phyloP scores from a whole-genome alignment of 2,797 vertebrate species.

The Lagocephalus sceleratus region DNA sequence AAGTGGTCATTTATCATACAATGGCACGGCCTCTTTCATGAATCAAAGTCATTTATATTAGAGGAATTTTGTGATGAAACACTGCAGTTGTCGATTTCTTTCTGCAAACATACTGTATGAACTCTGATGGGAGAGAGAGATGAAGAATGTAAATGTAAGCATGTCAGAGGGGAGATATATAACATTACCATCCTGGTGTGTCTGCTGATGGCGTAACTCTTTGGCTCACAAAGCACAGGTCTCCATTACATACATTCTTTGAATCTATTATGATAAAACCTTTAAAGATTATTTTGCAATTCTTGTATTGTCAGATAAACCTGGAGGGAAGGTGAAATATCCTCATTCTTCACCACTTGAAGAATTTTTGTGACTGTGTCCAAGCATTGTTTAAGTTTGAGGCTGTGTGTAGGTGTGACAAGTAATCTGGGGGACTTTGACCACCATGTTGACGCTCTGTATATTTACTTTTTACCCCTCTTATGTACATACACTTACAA shows the following conservation, averaged over 20 bases:
- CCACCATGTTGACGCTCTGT: no score
- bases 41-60: conserved; percentile 56
- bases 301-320: no score
- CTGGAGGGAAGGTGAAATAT: no score
- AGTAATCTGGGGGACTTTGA: no score
- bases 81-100: conserved; percentile 44
- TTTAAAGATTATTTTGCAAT: no score
- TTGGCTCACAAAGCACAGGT: conserved; percentile 18
- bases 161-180: conserved; percentile 7
- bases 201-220: conserved; percentile 13
- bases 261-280: not conserved
- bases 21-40: conserved; percentile 48
- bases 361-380: no score
- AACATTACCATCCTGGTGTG: not conserved
- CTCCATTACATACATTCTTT: conserved; percentile 9
- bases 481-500: conserved; percentile 26
- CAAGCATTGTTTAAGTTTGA: no score
- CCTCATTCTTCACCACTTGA: no score
- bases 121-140: conserved; percentile 24
- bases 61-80: conserved; percentile 55
- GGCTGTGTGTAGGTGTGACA: no score
- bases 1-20: conserved; percentile 61
- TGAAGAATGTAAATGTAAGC: conserved; percentile 33
- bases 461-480: no score
- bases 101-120: conserved; percentile 44